Conservation (phyloP, 92 coral and sea anemone species). For the Siderastrea radians region DNA sequence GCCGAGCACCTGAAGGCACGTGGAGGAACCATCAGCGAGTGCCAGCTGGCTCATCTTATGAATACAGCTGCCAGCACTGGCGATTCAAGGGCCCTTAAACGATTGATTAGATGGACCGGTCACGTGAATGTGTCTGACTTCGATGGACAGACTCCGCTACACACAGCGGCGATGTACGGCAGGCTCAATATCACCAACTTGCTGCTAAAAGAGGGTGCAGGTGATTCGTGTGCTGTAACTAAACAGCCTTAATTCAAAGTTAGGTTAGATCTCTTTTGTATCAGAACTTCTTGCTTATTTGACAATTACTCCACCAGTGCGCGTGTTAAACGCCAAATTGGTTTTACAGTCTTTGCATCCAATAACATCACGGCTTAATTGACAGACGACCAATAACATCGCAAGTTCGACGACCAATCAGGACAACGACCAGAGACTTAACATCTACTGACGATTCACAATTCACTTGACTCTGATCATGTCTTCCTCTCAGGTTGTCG, state of each 20-base stretch:
- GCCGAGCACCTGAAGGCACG: constrained; percentile 91
- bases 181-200: constrained; percentile 75
- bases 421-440: too few species aligned
- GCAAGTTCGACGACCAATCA: too few species aligned
- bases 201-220: constrained; percentile 90
- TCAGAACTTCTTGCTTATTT: too few species aligned
- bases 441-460: too few species aligned
- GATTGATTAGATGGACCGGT: constrained; percentile 90
- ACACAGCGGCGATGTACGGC: constrained; percentile 81
- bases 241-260: not conserved
- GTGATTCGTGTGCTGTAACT: constrained; percentile 35
- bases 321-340: too few species aligned
- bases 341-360: too few species aligned
- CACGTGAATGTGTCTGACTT: constrained; percentile 85
- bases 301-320: too few species aligned
- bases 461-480: too few species aligned
- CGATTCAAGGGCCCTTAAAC: constrained; percentile 80
- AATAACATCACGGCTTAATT: too few species aligned
- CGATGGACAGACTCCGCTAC: constrained; percentile 92
- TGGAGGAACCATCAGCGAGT: constrained; percentile 83
- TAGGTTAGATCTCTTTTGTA: too few species aligned
- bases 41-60: constrained; percentile 80
- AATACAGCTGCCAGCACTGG: constrained; percentile 81
- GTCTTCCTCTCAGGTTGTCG: too few species aligned
- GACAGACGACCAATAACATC: too few species aligned